Conservation (phyloP, 2,888 invertebrate genomes). For the Synergus gifuensis region DNA sequence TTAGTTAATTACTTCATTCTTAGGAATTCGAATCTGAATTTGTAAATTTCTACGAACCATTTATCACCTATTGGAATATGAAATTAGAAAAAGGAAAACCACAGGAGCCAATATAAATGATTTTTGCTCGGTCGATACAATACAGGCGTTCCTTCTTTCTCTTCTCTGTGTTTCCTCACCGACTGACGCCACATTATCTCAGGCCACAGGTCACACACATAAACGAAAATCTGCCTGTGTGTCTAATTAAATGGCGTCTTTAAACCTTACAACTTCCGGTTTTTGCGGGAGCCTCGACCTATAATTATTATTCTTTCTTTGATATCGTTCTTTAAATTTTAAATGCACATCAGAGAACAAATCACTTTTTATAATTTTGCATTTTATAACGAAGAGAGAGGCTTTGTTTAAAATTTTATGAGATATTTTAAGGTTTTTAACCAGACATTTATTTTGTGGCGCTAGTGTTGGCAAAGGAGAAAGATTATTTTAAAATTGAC, state of each 20-base stretch:
- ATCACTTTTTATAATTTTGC: too few species aligned
- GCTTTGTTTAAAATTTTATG: too few species aligned
- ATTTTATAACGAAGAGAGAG: too few species aligned
- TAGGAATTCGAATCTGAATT: background rate
- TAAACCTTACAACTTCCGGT: constrained; percentile 5
- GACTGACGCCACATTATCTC: constrained; percentile 24
- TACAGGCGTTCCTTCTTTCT: constrained; percentile 22
- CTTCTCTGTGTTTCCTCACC: constrained; percentile 28
- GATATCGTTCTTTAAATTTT: background rate
- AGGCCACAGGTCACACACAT: too few species aligned
- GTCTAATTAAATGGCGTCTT: background rate
- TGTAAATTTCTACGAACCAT: background rate
- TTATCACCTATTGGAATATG: background rate
- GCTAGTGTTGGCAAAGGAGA: too few species aligned
- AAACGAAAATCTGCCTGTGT: background rate
- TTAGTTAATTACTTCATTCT: background rate
- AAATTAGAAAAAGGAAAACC: constrained; percentile 9
- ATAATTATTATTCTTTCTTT: background rate
- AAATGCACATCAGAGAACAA: background rate
- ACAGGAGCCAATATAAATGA: background rate
- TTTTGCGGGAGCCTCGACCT: background rate
- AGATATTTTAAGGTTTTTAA: too few species aligned
- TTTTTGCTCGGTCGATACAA: constrained; percentile 37
- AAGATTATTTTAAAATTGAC: too few species aligned
- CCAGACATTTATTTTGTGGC: too few species aligned